Conservation (phyloP, 1,140 invertebrate genomes). For the Globodera ellingtonae region DNA sequence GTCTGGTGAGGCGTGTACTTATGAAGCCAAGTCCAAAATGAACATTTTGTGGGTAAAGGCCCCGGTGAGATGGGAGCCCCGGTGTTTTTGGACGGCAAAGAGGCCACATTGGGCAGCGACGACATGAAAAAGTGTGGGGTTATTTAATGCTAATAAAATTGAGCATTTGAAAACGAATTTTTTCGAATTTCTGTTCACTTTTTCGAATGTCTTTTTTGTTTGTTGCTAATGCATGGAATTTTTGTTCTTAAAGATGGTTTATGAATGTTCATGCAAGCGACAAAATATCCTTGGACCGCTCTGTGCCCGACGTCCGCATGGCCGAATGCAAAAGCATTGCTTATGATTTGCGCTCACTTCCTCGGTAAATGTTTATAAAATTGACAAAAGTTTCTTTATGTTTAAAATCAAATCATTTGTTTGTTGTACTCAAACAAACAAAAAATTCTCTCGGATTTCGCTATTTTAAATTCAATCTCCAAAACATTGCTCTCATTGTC, state of each 20-base stretch:
- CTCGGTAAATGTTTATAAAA: conserved; percentile 18
- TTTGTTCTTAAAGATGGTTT: conserved; percentile 33
- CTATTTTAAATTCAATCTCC: background rate
- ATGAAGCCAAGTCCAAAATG: background rate
- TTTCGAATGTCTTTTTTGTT: background rate
- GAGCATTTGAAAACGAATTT: background rate
- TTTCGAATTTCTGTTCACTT: background rate
- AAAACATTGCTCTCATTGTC: background rate
- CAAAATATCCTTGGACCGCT: conserved; percentile 50
- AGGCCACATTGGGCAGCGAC: conserved; percentile 30
- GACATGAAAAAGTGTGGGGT: conserved; percentile 53
- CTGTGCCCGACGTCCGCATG: conserved; percentile 37
- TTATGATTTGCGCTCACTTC: conserved; percentile 38
- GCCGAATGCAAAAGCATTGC: conserved; percentile 43
- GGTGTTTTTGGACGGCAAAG: conserved; percentile 42
- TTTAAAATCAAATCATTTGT: conserved; percentile 58
- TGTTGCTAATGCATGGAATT: too few species aligned
- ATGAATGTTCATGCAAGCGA: conserved; percentile 55
- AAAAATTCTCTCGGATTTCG: background rate
- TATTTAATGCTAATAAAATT: background rate
- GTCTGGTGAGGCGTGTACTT: background rate
- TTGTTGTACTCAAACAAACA: conserved; percentile 70
- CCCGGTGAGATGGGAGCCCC: conserved; percentile 47
- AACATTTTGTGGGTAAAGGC: conserved; percentile 12
- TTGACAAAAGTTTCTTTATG: too few species aligned